A percentile compares a stretch with the other conserved stretches of the same genome.
phyloP scores from a whole-genome alignment of 2,113 vertebrate species.

The Entelurus aequoreus region DNA sequence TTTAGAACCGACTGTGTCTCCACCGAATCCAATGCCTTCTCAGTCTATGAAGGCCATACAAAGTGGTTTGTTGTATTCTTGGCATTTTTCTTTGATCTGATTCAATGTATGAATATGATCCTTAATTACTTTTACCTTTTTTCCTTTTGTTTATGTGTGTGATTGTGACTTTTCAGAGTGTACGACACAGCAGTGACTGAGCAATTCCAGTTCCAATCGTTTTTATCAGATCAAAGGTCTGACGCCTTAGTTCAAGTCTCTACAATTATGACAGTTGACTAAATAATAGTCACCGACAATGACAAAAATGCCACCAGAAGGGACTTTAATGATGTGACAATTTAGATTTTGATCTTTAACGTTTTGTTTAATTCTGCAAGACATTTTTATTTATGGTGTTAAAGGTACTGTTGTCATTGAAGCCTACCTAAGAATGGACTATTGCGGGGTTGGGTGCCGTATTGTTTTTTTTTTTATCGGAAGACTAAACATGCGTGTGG shows the following conservation, averaged over 20 bases:
- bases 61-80: too few species aligned
- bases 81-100: too few species aligned
- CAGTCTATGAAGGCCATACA: too few species aligned
- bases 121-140: slow-evolving; percentile 1
- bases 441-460: slow-evolving; percentile 19
- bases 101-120: too few species aligned
- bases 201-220: slow-evolving; percentile 37
- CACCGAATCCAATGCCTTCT: too few species aligned
- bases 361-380: slow-evolving; percentile 15
- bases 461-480: slow-evolving; percentile 38
- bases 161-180: slow-evolving; percentile 1
- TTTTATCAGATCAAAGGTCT: slow-evolving; percentile 47
- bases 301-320: slow-evolving; percentile 4
- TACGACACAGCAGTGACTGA: slow-evolving; percentile 21
- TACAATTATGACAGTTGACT: slow-evolving; percentile 43
- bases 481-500: slow-evolving; percentile 1
- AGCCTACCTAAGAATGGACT: slow-evolving; percentile 6
- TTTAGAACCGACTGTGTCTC: too few species aligned
- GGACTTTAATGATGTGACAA: slow-evolving; percentile 14
- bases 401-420: slow-evolving; percentile 4
- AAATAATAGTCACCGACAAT: slow-evolving; percentile 14
- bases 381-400: slow-evolving; percentile 13
- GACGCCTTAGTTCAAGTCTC: slow-evolving; percentile 31
- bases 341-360: slow-evolving; percentile 10
- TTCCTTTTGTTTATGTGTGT: background rate